Percentiles rank a stretch among this genome's conserved stretches.
Conservation (phyloP, 2,888 invertebrate species). For the Coelopa pilipes region DNA sequence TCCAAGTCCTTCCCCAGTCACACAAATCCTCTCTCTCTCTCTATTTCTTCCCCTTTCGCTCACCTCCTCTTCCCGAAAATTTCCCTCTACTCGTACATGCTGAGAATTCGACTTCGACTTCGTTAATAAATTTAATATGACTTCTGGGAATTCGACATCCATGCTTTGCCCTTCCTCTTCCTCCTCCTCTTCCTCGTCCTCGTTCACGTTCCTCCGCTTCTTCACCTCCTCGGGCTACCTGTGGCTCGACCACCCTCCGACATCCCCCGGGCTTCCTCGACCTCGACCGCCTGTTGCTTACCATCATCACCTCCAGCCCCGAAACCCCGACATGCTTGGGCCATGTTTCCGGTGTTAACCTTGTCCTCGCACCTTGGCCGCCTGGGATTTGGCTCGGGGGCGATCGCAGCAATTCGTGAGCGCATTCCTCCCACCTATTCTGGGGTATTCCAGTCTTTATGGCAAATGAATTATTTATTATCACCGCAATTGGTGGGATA, state of each 20-base stretch:
- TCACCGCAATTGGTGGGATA: too few species aligned
- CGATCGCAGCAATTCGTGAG: too few species aligned
- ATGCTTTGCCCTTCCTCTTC: neutral
- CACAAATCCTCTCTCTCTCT: too few species aligned
- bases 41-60: neutral
- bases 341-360: slow-evolving; percentile 2
- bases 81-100: neutral
- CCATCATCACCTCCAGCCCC: neutral
- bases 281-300: too few species aligned
- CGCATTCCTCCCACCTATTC: too few species aligned
- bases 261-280: too few species aligned
- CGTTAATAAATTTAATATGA: slow-evolving; percentile 20
- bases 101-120: neutral
- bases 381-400: too few species aligned
- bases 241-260: too few species aligned
- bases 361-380: neutral
- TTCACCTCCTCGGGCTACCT: too few species aligned
- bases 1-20: too few species aligned
- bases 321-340: neutral
- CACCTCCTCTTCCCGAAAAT: neutral
- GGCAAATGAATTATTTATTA: too few species aligned
- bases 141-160: slow-evolving; percentile 7
- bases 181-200: neutral
- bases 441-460: too few species aligned
- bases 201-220: neutral